Conservation (phyloP, 2,113 vertebrate genomes). For the Megaceryle torquata region DNA sequence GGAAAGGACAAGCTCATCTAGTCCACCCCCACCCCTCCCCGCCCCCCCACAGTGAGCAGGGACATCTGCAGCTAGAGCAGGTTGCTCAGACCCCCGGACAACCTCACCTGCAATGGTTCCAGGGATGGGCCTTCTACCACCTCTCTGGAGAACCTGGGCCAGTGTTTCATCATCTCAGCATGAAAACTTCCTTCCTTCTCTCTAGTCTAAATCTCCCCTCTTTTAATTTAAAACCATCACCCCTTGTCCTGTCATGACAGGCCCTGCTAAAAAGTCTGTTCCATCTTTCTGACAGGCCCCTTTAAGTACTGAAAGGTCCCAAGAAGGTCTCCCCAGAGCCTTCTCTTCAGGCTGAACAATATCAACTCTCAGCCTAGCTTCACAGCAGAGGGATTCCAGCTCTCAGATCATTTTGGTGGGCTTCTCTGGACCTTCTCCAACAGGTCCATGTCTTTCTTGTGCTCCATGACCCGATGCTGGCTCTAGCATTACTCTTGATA, state of each 20-base stretch:
- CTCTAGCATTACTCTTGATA: neutral
- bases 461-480: neutral
- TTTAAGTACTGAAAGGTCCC: neutral
- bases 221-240: neutral
- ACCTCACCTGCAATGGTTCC: neutral
- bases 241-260: neutral
- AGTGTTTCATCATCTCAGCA: neutral
- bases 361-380: neutral
- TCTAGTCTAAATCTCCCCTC: neutral
- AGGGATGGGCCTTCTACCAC: neutral
- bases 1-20: neutral
- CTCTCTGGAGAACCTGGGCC: neutral
- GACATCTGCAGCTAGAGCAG: neutral
- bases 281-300: neutral
- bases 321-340: neutral
- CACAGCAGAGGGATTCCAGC: too few relatives aligned
- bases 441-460: neutral
- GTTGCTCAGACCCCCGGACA: neutral
- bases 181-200: neutral
- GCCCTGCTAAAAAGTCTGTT: neutral
- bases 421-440: neutral
- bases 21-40: neutral
- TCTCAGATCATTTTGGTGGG: too few relatives aligned
- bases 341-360: neutral
- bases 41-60: neutral